Evolutionary conservation across 1,140 invertebrate genomes (phyloP), one percentile per base, ranked within the genome.

Genomic region (Phocides pigmalion): DNA sequence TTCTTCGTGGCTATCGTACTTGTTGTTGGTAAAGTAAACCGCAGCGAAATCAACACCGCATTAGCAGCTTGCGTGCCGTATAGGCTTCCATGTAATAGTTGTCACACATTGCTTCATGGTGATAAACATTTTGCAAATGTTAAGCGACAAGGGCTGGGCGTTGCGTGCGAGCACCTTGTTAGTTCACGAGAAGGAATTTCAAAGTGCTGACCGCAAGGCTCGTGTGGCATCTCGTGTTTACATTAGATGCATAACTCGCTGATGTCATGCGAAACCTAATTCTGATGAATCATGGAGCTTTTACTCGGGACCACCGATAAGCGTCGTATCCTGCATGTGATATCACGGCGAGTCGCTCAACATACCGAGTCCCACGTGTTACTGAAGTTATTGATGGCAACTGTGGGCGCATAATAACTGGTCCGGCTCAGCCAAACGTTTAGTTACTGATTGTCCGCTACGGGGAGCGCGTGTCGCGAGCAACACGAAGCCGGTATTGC

Each of bases 341-440:
- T 84, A 86, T 79, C 78, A 76, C 74, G 70, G 63, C 72, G 67
- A 59, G 70, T 61, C 64, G 67, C 64, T 66, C 71, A 62, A 63
- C 71, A 75, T 73, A 68, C 65, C 65, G 70, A 74, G 77, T 74
- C 84, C 87, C 87, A 90, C 87, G 87, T 90, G 86, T 81, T 84
- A 71, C 77, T 80, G 73, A 74, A 82, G 74, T 77, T 85, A 86
- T 86, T 84, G 82, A 85, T 81, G 82, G 79, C 76, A 79, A 72
- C 76, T 71, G 83, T 86, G 84, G 78, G 82, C 79, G 87, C 86
- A 90, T 89, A 86, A 90, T 87, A 90, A 90, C 84, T 87, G 81
- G 81, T 79, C 72, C 81, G 82, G 54, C 74, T 49, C 68, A 69
- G 66, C 66, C 50, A 65, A 79, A 75, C 81, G 81, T 79, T 90